These are phyloP conservation scores for Neelides sp. DNA, from an alignment of 1,140 invertebrate species.

Conservation along the genomic window DNA sequence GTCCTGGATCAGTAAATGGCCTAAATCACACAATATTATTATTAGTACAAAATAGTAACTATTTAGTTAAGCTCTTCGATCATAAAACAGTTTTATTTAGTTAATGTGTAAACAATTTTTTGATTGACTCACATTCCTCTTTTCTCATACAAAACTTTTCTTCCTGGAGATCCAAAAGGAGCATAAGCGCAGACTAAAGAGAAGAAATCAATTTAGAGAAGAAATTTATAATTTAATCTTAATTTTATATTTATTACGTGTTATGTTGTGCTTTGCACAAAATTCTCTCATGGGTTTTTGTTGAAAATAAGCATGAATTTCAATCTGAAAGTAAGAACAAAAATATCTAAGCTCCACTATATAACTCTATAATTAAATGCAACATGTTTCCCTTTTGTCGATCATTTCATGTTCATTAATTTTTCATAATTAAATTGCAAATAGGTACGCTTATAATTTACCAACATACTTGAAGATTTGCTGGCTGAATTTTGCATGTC, in stretches of 20 bases:
- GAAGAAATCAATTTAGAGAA: neutral
- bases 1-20: slow-evolving; percentile 21
- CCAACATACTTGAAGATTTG: slow-evolving; percentile 38
- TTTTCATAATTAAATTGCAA: neutral
- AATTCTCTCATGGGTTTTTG: slow-evolving; percentile 37
- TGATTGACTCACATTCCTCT: slow-evolving; percentile 1
- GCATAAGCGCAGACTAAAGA: slow-evolving; percentile 40
- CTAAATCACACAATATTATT: neutral
- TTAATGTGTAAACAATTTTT: neutral
- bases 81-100: neutral
- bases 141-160: slow-evolving; percentile 13
- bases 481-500: slow-evolving; percentile 39
- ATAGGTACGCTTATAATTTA: neutral
- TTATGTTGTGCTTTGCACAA: slow-evolving; percentile 36
- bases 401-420: too few relatives aligned
- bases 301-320: slow-evolving; percentile 40
- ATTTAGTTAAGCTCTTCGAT: neutral
- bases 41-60: neutral
- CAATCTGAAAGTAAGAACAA: slow-evolving; percentile 37
- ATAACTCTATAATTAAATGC: too few relatives aligned
- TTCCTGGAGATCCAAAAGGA: slow-evolving; percentile 35
- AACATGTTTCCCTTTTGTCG: too few relatives aligned
- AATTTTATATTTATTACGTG: too few relatives aligned
- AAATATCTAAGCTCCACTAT: too few relatives aligned
- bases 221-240: neutral